Percentiles rank a stretch among this genome's conserved stretches.
Conservation (phyloP, 2,113 vertebrate genomes). For the Burhinus oedicnemus region DNA sequence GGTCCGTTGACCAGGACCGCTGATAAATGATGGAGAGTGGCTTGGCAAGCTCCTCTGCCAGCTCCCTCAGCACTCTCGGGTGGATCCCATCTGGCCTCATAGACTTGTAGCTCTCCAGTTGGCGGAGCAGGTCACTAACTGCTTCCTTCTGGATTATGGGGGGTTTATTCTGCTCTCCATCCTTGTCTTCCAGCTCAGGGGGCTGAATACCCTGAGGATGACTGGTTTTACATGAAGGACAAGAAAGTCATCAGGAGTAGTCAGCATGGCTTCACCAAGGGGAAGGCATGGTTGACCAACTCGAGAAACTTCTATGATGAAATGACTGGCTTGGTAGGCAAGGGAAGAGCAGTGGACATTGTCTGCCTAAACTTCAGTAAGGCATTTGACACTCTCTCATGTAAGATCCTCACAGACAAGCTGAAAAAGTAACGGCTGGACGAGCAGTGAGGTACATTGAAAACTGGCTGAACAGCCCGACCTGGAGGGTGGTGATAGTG, state of each 20-base stretch:
- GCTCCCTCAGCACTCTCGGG: too few relatives aligned
- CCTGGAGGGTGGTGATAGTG: too few relatives aligned
- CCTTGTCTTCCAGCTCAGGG: too few relatives aligned
- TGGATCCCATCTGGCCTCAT: too few relatives aligned
- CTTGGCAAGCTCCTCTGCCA: too few relatives aligned
- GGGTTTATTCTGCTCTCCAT: too few relatives aligned
- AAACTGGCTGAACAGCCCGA: neutral
- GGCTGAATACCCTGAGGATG: too few relatives aligned
- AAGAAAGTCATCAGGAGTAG: neutral
- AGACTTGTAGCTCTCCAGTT: too few relatives aligned
- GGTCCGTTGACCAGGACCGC: too few relatives aligned
- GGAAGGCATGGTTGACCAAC: neutral
- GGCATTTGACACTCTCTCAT: neutral
- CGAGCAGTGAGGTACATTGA: neutral
- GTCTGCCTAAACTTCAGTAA: neutral
- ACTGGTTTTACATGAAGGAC: neutral
- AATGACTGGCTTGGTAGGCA: neutral
- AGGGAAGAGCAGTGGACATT: neutral
- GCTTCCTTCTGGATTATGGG: too few relatives aligned
- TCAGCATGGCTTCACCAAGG: neutral
- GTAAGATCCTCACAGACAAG: rapidly evolving
- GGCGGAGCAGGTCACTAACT: too few relatives aligned
- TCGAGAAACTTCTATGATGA: neutral
- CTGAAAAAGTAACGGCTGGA: neutral
- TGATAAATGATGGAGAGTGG: too few relatives aligned